Evolutionary conservation across 2,888 invertebrate species (phyloP).

Genomic region (Falcaria lacertinaria): DNA sequence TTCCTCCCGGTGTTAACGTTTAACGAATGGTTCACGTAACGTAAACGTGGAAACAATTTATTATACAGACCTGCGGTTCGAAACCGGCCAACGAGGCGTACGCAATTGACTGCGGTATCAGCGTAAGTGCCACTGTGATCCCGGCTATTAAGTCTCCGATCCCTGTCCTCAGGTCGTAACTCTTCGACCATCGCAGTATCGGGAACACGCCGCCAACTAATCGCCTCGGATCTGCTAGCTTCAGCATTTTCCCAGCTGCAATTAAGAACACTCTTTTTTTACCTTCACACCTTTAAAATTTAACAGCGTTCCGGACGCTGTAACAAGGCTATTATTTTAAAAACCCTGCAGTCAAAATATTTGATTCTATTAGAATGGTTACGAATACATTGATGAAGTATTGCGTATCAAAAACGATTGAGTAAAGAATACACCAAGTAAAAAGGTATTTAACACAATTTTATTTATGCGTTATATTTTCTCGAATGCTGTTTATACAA

Average conservation of each 20-base stretch:
- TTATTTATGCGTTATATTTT: no score
- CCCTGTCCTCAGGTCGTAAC: slow-evolving; percentile 76
- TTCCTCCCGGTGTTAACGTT: background rate
- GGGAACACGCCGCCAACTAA: slow-evolving; percentile 66
- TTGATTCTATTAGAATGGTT: no score
- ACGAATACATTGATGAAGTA: no score
- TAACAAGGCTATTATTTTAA: no score
- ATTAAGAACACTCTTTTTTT: slow-evolving; percentile 4
- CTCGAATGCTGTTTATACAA: no score
- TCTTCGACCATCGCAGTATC: slow-evolving; percentile 78
- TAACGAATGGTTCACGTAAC: background rate
- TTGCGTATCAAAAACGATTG: no score
- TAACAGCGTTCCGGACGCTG: no score
- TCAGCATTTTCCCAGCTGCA: slow-evolving; percentile 39
- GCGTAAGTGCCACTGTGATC: slow-evolving; percentile 86
- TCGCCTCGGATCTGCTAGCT: slow-evolving; percentile 35
- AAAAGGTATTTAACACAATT: no score
- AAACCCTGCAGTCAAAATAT: no score
- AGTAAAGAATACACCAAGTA: no score
- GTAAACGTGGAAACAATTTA: background rate
- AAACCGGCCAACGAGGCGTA: slow-evolving; percentile 87
- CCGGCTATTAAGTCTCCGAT: slow-evolving; percentile 87
- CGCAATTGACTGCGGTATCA: slow-evolving; percentile 89
- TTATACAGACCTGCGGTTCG: slow-evolving; percentile 81
- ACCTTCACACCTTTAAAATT: no score